phyloP scores from a whole-genome alignment of 2,888 invertebrate species.

The Caenorhabditis macrosperma region DNA sequence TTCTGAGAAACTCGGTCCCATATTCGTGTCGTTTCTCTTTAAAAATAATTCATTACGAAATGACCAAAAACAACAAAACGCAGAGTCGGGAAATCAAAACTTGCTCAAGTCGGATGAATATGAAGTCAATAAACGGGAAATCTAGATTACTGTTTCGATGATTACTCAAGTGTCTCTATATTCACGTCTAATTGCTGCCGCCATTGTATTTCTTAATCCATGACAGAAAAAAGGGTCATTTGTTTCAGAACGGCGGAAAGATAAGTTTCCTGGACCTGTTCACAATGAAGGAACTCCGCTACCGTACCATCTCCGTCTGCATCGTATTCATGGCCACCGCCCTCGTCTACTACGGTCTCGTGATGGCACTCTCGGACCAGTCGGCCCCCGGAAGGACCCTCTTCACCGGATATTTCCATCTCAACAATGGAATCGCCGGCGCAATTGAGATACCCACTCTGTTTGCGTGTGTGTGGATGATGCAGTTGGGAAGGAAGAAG shows the following conservation, averaged over 20 bases:
- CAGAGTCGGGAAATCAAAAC: too few relatives aligned
- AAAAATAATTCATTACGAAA: too few relatives aligned
- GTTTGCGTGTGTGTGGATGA: conserved; percentile 77
- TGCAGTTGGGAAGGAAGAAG: conserved; percentile 77
- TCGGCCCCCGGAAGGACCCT: conserved; percentile 79
- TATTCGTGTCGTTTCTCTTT: too few relatives aligned
- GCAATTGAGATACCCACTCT: conserved; percentile 79
- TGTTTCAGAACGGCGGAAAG: conserved; percentile 61
- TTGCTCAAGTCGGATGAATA: too few relatives aligned
- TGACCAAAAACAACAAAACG: too few relatives aligned
- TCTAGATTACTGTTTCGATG: too few relatives aligned
- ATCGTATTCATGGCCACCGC: conserved; percentile 80
- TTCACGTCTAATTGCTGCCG: too few relatives aligned
- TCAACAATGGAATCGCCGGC: conserved; percentile 80
- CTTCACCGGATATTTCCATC: conserved; percentile 79
- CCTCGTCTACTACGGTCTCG: conserved; percentile 80
- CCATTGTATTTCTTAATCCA: too few relatives aligned
- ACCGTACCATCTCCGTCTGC: conserved; percentile 77
- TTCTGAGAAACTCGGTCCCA: too few relatives aligned
- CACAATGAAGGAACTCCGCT: conserved; percentile 64
- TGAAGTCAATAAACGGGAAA: too few relatives aligned
- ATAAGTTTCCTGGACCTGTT: conserved; percentile 63
- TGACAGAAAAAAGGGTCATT: too few relatives aligned
- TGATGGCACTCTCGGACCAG: conserved; percentile 79
- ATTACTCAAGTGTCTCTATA: too few relatives aligned